Conservation (phyloP, 2,797 vertebrate species). For the Loris lydekkerianus region DNA sequence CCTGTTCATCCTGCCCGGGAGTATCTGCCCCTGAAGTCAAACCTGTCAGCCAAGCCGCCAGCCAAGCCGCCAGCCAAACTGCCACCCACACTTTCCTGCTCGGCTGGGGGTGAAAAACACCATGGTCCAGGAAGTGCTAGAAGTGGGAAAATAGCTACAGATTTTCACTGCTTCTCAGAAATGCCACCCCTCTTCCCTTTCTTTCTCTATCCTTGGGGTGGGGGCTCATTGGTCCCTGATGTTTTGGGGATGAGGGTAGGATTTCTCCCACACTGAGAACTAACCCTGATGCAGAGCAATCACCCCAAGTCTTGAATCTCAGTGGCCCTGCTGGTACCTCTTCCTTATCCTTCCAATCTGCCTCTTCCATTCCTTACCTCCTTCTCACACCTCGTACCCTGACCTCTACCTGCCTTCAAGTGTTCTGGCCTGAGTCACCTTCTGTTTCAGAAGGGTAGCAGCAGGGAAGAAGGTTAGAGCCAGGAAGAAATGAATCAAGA, state of each 20-base stretch:
- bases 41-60: slow-evolving; percentile 28
- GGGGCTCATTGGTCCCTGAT: neutral
- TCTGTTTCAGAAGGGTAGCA: neutral
- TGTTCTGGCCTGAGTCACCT: neutral
- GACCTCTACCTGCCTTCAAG: neutral
- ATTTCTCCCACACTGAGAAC: neutral
- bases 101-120: neutral
- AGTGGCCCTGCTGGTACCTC: neutral
- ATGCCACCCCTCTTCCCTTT: neutral
- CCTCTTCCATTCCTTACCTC: neutral
- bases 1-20: slow-evolving; percentile 46
- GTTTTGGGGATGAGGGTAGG: neutral
- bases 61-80: slow-evolving; percentile 54
- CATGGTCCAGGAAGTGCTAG: neutral
- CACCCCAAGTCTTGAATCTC: neutral
- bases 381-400: neutral
- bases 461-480: slow-evolving; percentile 14
- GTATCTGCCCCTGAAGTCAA: slow-evolving; percentile 41
- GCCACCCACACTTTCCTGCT: slow-evolving; percentile 66
- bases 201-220: neutral
- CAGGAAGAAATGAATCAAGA: slow-evolving; percentile 44
- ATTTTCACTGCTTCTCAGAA: slow-evolving; percentile 41
- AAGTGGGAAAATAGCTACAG: neutral
- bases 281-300: neutral
- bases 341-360: neutral